Evolutionary conservation across 37 sponge, comb jelly and placozoan species (phyloP).

Genomic region (Aplysina aerophoba): DNA sequence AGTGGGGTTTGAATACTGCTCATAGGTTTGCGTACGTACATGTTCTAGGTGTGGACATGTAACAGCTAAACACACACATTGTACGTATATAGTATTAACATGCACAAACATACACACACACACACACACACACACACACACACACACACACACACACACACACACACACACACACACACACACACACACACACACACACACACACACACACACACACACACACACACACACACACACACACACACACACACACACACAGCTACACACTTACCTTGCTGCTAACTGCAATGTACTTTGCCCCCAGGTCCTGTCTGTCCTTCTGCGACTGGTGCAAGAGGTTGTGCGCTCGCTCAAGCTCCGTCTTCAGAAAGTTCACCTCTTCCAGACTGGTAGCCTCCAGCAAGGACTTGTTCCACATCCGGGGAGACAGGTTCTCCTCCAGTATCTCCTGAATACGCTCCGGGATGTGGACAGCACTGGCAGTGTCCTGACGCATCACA

Average conservation of each 20-base stretch:
- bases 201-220: slow-evolving; percentile 28
- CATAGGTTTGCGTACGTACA: background rate
- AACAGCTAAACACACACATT: too few relatives aligned
- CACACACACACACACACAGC: slow-evolving; percentile 32
- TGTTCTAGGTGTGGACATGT: too few relatives aligned
- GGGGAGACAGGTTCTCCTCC: slow-evolving; percentile 52
- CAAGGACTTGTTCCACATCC: slow-evolving; percentile 3
- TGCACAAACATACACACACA: background rate
- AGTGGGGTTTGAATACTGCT: background rate
- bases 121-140: background rate
- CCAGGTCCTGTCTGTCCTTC: slow-evolving; percentile 45
- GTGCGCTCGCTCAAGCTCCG: slow-evolving; percentile 55
- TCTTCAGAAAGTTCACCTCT: slow-evolving; percentile 49
- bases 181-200: too few relatives aligned
- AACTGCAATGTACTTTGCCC: slow-evolving; percentile 62
- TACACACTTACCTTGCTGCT: slow-evolving; percentile 43
- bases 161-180: slow-evolving; percentile 9
- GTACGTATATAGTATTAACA: too few relatives aligned
- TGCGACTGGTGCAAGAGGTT: slow-evolving; percentile 36
- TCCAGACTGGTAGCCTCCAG: background rate
- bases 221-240: slow-evolving; percentile 37
- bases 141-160: background rate
- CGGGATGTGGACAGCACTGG: slow-evolving; percentile 53
- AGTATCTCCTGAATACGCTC: slow-evolving; percentile 65
- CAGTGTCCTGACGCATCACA: slow-evolving; percentile 45